These are phyloP conservation scores for Smutsia temminckii DNA, from an alignment of 2,797 vertebrate species.

Conservation along the genomic window DNA sequence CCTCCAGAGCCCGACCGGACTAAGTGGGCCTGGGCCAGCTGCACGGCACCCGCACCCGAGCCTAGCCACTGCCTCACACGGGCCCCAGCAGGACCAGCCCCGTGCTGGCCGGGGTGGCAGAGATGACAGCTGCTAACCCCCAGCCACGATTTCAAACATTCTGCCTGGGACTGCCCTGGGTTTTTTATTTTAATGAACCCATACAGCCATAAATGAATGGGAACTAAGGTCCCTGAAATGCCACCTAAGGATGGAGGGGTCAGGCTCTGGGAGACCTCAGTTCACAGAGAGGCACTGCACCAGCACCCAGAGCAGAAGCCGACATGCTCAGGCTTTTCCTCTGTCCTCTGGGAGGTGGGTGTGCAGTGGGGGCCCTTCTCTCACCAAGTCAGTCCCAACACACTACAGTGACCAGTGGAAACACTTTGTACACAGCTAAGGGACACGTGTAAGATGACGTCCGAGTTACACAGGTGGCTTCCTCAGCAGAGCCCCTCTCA, in stretches of 20 bases:
- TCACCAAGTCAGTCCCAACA: background rate
- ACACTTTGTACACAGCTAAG: too few relatives aligned
- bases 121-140: background rate
- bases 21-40: background rate
- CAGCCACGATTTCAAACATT: background rate
- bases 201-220: background rate
- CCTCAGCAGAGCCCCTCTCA: background rate
- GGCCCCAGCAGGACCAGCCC: background rate
- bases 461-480: background rate
- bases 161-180: background rate
- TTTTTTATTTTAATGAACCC: background rate
- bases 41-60: background rate
- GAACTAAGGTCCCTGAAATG: background rate
- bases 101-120: accelerated
- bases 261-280: background rate
- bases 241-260: background rate
- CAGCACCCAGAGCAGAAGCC: background rate
- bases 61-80: background rate
- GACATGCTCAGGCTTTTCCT: background rate
- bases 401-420: background rate
- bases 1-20: accelerated
- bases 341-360: too few relatives aligned
- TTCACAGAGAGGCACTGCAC: background rate
- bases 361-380: background rate
- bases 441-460: background rate